Evolutionary conservation across 2,113 vertebrate species (phyloP).

Genomic region (Microcebus lehilahytsara): DNA sequence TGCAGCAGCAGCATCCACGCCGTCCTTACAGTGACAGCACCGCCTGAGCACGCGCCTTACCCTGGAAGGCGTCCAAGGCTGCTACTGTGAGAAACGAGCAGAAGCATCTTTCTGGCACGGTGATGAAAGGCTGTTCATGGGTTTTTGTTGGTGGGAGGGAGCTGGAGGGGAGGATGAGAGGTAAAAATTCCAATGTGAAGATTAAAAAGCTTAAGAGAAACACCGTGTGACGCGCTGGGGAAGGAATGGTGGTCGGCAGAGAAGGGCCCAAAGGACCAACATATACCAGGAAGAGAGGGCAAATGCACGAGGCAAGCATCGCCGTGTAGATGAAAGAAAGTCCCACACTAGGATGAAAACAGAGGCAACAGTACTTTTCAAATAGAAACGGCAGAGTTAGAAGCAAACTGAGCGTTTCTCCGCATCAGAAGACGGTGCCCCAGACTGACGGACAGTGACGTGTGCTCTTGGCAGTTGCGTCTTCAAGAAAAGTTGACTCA

Average conservation of each 20-base stretch:
- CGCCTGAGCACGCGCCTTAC: neutral
- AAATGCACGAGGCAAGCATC: neutral
- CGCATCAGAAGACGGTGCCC: neutral
- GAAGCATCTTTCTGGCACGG: neutral
- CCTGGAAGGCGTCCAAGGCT: neutral
- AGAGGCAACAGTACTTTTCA: neutral
- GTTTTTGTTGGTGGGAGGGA: neutral
- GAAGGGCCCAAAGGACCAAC: neutral
- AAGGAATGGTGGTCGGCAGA: neutral
- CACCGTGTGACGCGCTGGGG: neutral
- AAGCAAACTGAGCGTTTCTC: neutral
- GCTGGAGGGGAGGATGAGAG: neutral
- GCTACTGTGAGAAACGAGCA: neutral
- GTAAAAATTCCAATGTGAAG: neutral
- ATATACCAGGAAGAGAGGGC: neutral
- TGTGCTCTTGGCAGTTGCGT: neutral
- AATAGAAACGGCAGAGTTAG: neutral
- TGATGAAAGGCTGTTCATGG: neutral
- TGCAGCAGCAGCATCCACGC: neutral
- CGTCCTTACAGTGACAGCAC: neutral
- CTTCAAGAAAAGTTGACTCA: neutral
- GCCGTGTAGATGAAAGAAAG: neutral
- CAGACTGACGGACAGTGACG: fast-evolving
- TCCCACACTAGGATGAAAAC: neutral
- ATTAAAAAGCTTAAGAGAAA: neutral